Conservation (phyloP, 2,797 vertebrate genomes). For the Accipiter minullus region DNA sequence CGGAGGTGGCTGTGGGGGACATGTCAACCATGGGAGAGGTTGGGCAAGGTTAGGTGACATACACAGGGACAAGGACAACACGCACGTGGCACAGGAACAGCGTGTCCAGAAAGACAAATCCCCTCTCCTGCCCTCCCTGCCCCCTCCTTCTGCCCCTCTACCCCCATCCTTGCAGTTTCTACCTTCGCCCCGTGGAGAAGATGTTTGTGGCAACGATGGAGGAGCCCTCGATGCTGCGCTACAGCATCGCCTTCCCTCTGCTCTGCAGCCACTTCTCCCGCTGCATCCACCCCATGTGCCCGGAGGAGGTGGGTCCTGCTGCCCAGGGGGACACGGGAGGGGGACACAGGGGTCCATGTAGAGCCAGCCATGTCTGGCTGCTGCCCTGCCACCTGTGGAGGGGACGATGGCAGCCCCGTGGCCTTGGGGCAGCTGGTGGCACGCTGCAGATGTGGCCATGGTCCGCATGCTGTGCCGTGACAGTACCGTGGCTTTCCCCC, state of each 20-base stretch:
- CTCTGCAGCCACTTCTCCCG: conserved; percentile 83
- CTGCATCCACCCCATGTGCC: conserved; percentile 84
- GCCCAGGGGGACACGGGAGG: rapidly evolving
- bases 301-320: conserved; percentile 84
- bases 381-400: background rate
- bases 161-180: conserved; percentile 76
- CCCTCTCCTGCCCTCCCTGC: background rate
- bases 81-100: rapidly evolving
- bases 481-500: background rate
- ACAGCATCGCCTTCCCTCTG: conserved; percentile 83
- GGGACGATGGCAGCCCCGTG: background rate
- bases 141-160: background rate
- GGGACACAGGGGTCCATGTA: background rate
- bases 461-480: rapidly evolving
- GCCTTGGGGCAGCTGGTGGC: background rate
- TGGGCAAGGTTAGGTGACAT: background rate
- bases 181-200: conserved; percentile 85
- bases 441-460: background rate
- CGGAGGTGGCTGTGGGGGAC: background rate
- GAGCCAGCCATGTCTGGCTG: background rate
- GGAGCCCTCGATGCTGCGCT: conserved; percentile 81
- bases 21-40: background rate
- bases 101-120: background rate
- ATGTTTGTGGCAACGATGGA: conserved; percentile 84
- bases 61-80: background rate